Evolutionary conservation across 2,888 invertebrate species (phyloP).

Genomic region (Exephanes ischioxanthus): DNA sequence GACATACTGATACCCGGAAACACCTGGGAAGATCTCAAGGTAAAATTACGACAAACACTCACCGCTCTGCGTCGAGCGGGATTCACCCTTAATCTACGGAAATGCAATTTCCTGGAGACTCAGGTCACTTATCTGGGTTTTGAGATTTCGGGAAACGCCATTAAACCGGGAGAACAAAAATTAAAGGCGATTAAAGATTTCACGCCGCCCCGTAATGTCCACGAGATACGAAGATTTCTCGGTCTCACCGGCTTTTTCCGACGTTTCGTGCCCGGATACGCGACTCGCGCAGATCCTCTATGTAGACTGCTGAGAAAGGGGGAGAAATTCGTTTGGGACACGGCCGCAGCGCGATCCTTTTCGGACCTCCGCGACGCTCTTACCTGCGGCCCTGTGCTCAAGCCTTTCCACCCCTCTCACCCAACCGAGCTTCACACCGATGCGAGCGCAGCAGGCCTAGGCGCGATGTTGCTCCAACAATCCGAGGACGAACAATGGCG

Average conservation of each 20-base stretch:
- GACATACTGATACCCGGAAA: slow-evolving; percentile 22
- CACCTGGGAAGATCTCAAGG: not conserved
- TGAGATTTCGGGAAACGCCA: slow-evolving; percentile 40
- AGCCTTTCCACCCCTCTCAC: slow-evolving; percentile 21
- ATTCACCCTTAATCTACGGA: slow-evolving; percentile 74
- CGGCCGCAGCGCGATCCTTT: slow-evolving; percentile 29
- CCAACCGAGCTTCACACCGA: slow-evolving; percentile 53
- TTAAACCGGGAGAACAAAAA: slow-evolving; percentile 67
- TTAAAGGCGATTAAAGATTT: slow-evolving; percentile 63
- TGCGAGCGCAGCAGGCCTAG: slow-evolving; percentile 17
- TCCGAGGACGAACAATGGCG: slow-evolving; percentile 57
- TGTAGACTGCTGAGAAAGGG: slow-evolving; percentile 16
- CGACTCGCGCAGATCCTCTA: slow-evolving; percentile 20
- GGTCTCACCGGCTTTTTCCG: slow-evolving; percentile 49
- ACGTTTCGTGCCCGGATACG: slow-evolving; percentile 42
- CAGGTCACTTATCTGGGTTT: slow-evolving; percentile 76
- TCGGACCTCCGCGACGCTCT: slow-evolving; percentile 32
- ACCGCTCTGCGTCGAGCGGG: slow-evolving; percentile 64
- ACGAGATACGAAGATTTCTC: slow-evolving; percentile 49
- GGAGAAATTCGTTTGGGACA: slow-evolving; percentile 7
- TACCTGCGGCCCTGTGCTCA: slow-evolving; percentile 26
- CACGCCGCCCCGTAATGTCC: slow-evolving; percentile 35
- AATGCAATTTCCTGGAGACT: slow-evolving; percentile 73
- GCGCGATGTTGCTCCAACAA: slow-evolving; percentile 61
- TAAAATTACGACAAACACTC: not conserved